Base-by-base conservation (phyloP, 1,140 invertebrate species). In the Drosophila watanabei region DNA sequence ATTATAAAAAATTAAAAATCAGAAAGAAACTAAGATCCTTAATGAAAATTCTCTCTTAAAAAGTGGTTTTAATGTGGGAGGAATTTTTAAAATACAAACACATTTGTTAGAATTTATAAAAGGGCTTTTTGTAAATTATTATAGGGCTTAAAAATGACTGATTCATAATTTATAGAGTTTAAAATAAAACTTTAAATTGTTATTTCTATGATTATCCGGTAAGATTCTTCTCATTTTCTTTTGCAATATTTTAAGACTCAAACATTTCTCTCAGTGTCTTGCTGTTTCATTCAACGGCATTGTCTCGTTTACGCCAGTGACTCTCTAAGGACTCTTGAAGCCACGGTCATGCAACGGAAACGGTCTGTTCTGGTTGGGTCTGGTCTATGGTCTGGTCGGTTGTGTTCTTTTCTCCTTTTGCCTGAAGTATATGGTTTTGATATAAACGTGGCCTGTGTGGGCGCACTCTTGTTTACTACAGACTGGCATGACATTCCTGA, bases 301-400 rank as follows among this genome's bases (percentile, higher is more conserved):
- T 88, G 85, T 88, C 78, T 85, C 75, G 78, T 89, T 89, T 88
- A 88, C 81, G 85, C 78, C 85, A 71, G 65, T 54, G 85, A 88
- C 81, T 89, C 66, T 89, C 81, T 85, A 88, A 88, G 85, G 85
- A 88, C 81, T 62, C 84, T 81, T 81, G 54, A 57, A 35, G 30
- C 65, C 62, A 51, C 56, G 66, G 78, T 62, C 78, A 75, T 70
- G 73, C 32, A 75, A 70, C 79, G 82, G 82, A 85, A 85, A 62
- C 79, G 62, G 43, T 20, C 58, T 63, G 39, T 46, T 60, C 52
- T 59, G 45, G 61, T 46, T 49, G 57, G 65, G 46, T 63, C 61
- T 51, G 45, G n/a, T n/a, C 18, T 13, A 32, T 30, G 35, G 41
- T 45, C 41, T 11, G 32, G 16, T 51, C 28, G 11, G 30, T 4